Evolutionary conservation across 2,113 vertebrate genomes (phyloP).

Genomic region (Hiodon tergisus): DNA sequence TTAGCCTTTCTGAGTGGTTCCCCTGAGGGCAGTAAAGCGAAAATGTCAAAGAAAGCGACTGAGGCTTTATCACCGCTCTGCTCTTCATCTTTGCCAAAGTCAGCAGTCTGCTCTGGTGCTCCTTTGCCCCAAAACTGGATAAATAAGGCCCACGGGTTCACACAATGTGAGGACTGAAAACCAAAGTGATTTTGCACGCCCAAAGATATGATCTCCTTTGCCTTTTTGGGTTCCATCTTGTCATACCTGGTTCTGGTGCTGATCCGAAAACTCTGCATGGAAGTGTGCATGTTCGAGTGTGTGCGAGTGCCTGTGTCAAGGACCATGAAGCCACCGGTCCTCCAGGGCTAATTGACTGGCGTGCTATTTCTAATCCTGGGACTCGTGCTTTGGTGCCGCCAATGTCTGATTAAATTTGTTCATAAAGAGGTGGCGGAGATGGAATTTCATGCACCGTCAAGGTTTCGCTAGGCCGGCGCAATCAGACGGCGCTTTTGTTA

Average conservation of each 20-base stretch:
- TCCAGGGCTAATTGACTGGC: slow-evolving; percentile 1
- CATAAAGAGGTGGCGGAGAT: not conserved
- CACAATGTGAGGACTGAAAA: not conserved
- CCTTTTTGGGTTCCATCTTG: no score
- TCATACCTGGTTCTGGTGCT: not conserved
- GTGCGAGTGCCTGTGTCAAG: not conserved
- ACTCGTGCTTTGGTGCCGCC: not conserved
- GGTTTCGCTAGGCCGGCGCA: not conserved
- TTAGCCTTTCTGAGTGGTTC: not conserved
- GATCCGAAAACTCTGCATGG: not conserved
- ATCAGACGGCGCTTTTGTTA: slow-evolving; percentile 8
- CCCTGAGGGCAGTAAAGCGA: not conserved
- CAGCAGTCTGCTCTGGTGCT: not conserved
- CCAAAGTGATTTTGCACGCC: no score
- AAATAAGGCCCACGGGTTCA: not conserved
- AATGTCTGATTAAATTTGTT: slow-evolving; percentile 5
- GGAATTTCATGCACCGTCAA: slow-evolving; percentile 4
- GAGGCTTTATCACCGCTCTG: not conserved
- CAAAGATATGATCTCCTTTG: no score
- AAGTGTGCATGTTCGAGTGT: not conserved
- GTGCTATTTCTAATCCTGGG: not conserved
- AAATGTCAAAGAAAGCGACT: slow-evolving; percentile 5
- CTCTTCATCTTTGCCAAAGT: slow-evolving; percentile 13
- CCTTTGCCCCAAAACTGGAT: not conserved
- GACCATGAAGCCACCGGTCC: not conserved